Conservation (phyloP, 1,140 invertebrate genomes). For the Oryzaephilus surinamensis region DNA sequence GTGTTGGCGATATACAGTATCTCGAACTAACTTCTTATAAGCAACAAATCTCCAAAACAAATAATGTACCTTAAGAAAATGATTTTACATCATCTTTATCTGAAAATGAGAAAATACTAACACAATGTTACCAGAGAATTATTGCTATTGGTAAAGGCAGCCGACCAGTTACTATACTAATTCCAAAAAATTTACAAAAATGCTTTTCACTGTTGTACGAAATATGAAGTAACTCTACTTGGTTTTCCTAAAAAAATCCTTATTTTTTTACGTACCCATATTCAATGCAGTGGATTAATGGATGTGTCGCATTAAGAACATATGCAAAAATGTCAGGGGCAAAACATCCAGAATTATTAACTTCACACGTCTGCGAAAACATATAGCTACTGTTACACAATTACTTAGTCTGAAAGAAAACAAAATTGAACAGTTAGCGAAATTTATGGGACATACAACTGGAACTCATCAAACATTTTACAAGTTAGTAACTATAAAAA, state of each 20-base stretch:
- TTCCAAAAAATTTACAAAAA: conserved; percentile 10
- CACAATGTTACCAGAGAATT: conserved; percentile 12
- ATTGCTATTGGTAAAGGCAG: conserved; percentile 11
- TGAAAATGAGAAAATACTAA: conserved; percentile 10
- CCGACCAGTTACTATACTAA: conserved; percentile 10
- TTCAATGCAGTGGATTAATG: conserved; percentile 8
- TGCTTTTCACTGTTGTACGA: conserved; percentile 4
- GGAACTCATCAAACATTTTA: no score
- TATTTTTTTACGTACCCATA: conserved; percentile 12
- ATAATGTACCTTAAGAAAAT: background rate
- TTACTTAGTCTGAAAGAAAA: no score
- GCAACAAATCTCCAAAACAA: conserved; percentile 2
- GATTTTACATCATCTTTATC: conserved; percentile 4
- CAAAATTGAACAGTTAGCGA: no score
- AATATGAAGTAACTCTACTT: background rate
- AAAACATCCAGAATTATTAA: background rate
- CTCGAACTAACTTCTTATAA: conserved; percentile 5
- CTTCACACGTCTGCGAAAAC: background rate
- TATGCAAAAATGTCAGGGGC: background rate
- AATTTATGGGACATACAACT: no score
- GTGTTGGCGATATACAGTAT: conserved; percentile 11
- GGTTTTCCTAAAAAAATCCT: no score
- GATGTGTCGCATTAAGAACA: conserved; percentile 1
- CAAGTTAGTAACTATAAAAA: no score
- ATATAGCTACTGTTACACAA: background rate